A percentile compares a stretch with the other conserved stretches of the same genome.
phyloP scores from a whole-genome alignment of 2,888 invertebrate genomes.

The Andrena camellia region DNA sequence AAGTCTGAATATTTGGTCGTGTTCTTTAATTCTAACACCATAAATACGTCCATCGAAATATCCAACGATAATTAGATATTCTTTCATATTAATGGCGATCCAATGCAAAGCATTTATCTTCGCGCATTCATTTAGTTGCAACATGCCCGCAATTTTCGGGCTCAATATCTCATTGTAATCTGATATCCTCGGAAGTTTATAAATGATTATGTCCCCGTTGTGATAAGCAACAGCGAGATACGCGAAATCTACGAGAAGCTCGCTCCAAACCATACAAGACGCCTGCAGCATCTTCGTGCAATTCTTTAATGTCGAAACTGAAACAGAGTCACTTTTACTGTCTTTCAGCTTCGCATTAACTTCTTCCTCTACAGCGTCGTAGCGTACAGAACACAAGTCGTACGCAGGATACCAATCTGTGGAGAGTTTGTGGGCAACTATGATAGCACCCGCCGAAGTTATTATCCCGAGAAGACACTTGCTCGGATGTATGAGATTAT shows the following conservation, averaged over 20 bases:
- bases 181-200: conserved; percentile 72
- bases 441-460: conserved; percentile 78
- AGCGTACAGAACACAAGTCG: conserved; percentile 73
- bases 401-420: conserved; percentile 77
- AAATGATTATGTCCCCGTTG: conserved; percentile 78
- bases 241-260: conserved; percentile 72
- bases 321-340: conserved; percentile 15
- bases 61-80: conserved; percentile 76
- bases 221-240: conserved; percentile 77
- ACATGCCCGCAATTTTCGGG: conserved; percentile 64
- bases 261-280: conserved; percentile 80
- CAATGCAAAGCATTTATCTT: conserved; percentile 77
- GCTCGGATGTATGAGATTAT: conserved; percentile 72
- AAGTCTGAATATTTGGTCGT: conserved; percentile 50
- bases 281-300: conserved; percentile 73
- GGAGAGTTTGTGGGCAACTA: conserved; percentile 74
- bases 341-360: conserved; percentile 39
- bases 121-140: conserved; percentile 48
- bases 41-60: conserved; percentile 78
- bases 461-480: conserved; percentile 79
- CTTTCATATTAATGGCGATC: conserved; percentile 65
- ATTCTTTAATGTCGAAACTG: conserved; percentile 36
- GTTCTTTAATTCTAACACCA: conserved; percentile 65
- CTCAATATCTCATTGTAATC: conserved; percentile 45
- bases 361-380: conserved; percentile 63